phyloP scores from a whole-genome alignment of 2,888 invertebrate species.

The Pseudoips prasinana region DNA sequence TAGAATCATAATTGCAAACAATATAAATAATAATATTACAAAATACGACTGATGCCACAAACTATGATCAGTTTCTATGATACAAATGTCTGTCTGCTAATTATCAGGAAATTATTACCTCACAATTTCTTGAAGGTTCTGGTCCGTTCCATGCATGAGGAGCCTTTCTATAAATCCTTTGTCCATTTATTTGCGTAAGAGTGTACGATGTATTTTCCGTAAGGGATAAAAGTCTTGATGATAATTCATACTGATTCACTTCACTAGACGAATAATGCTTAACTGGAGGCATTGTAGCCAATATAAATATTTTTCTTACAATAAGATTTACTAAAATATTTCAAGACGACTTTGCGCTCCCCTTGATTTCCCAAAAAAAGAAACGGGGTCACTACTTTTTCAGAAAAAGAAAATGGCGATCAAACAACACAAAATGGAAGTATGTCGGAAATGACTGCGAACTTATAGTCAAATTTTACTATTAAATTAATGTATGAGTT shows the following conservation, averaged over 20 bases:
- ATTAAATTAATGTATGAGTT: no score
- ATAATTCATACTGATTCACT: constrained; percentile 79
- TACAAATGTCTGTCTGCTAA: no score
- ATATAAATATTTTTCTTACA: constrained; percentile 67
- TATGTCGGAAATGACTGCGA: constrained; percentile 30
- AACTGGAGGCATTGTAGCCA: constrained; percentile 70
- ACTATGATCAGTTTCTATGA: no score
- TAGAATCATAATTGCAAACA: no score
- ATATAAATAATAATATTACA: no score
- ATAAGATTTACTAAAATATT: constrained; percentile 62
- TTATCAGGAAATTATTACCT: no score
- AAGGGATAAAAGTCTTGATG: constrained; percentile 73
- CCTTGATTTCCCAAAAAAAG: constrained; percentile 57
- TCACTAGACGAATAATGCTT: constrained; percentile 77
- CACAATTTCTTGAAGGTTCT: constrained; percentile 83
- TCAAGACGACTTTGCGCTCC: constrained; percentile 42
- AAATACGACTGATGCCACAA: no score
- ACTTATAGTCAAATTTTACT: no score
- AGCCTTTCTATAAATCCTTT: constrained; percentile 84
- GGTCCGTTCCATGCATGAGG: constrained; percentile 78
- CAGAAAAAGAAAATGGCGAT: constrained; percentile 45
- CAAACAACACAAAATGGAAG: constrained; percentile 55
- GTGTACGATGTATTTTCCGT: constrained; percentile 77
- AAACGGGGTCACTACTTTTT: constrained; percentile 26
- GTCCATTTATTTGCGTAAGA: constrained; percentile 85